phyloP scores from a whole-genome alignment of 2,113 vertebrate species.

The Tringa solitaria region DNA sequence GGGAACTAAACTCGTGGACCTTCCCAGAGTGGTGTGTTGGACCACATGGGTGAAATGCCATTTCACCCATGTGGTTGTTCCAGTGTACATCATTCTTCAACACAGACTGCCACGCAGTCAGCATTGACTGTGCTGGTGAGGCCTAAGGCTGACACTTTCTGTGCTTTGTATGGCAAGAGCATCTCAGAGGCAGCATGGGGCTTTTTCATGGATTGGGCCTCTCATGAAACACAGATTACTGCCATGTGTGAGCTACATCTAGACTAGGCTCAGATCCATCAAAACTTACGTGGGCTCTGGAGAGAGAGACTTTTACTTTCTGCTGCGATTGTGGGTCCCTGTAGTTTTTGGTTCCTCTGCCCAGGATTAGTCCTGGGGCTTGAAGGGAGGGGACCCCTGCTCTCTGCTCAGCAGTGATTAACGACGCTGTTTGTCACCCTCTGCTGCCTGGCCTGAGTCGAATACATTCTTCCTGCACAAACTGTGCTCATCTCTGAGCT shows the following conservation, averaged over 20 bases:
- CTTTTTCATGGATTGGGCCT: background rate
- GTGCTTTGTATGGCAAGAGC: background rate
- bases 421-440: rapidly evolving
- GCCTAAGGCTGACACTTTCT: background rate
- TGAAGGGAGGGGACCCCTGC: background rate
- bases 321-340: rapidly evolving
- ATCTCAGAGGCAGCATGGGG: background rate
- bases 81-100: background rate
- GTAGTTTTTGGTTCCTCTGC: background rate
- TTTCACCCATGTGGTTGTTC: background rate
- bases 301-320: background rate
- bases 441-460: background rate
- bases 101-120: background rate
- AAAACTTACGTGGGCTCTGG: background rate
- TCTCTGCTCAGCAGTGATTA: background rate
- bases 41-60: background rate
- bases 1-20: background rate
- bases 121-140: background rate
- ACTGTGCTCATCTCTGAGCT: background rate
- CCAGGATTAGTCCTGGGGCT: background rate
- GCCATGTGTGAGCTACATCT: background rate
- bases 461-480: background rate
- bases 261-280: background rate
- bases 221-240: background rate
- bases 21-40: background rate